Evolutionary conservation across 1,140 invertebrate species (phyloP).

Genomic region (Achatina immaculata): DNA sequence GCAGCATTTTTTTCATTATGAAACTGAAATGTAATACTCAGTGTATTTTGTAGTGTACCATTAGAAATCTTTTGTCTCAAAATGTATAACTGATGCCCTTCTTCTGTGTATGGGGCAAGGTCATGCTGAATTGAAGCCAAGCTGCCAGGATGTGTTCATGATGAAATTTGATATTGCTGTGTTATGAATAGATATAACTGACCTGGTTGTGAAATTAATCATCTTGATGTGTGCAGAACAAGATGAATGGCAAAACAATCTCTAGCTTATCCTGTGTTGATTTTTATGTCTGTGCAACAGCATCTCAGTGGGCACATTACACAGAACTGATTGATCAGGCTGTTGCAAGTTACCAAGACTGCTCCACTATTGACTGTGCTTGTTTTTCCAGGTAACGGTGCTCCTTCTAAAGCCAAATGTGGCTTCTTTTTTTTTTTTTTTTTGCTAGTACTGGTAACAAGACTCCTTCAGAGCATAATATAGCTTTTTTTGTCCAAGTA

Average conservation of each 20-base stretch:
- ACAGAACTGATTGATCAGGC: slow-evolving; percentile 9
- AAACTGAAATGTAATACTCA: too few species aligned
- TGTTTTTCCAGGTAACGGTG: not conserved
- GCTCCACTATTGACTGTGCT: not conserved
- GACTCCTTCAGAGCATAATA: not conserved
- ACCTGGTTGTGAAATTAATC: not conserved
- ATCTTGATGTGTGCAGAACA: not conserved
- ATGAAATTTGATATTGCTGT: too few species aligned
- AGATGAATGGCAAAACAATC: not conserved
- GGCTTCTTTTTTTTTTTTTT: not conserved
- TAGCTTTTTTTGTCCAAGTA: not conserved
- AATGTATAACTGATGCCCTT: too few species aligned
- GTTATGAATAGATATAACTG: not conserved
- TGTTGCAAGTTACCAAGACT: not conserved
- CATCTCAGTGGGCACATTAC: not conserved
- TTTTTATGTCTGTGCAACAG: too few species aligned
- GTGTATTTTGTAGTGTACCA: too few species aligned
- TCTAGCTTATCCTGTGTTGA: not conserved
- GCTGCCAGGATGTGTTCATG: too few species aligned
- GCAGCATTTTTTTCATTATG: too few species aligned
- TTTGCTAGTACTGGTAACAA: not conserved
- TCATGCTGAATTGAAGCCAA: too few species aligned
- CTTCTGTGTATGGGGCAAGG: too few species aligned
- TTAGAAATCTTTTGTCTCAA: too few species aligned
- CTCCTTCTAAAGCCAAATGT: not conserved